Base-by-base conservation (phyloP, 2,888 invertebrate genomes). In the Tuta absoluta region DNA sequence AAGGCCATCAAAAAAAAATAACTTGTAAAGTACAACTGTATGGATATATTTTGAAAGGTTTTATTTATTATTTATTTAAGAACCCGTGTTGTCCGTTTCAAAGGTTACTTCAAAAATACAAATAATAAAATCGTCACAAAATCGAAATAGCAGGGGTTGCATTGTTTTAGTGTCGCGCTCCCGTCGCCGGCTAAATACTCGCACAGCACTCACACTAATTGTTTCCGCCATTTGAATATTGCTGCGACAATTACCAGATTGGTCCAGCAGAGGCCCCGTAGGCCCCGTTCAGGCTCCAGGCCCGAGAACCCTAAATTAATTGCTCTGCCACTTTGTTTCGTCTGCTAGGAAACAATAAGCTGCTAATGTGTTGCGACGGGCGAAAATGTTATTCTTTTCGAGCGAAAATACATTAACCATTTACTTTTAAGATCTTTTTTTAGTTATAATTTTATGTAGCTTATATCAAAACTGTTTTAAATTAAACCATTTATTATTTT, bases 221-320 rank as follows among this genome's bases (percentile, higher is more conserved):
- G 88, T 92, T 91, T 87, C 86, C 88, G 88, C 87, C 92, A 92
- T 92, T 92, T 92, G 88, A 91, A 91, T 91, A 92, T 91, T 89
- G 88, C 89, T 80, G 78, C 77, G 87, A 91, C 91, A 90, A 90
- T 92, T 91, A 89, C 83, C 77, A 80, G 87, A 91, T 91, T 88
- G 91, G 91, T 86, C 87, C 86, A 80, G 66, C 45, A 17, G 45
- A 5, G n/a, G 5, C 49, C 19, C 14, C 1, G 45, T 76, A 84
- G 80, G 79, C 76, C 84, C 80, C 78, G 80, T 78, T 19, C 19
- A 80, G 84, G 77, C 68, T 69, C 65, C 38, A 48, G 57, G 68
- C 59, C 23, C 2, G 21, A 12, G 73, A 77, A 75, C 88, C 87
- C 87, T 80, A 85, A 85, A 89, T 90, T 89, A 88, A 90, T 91